Percentiles rank a stretch among this genome's conserved stretches.
Conservation (phyloP, 2,888 invertebrate genomes). For the Osmoderma eremita region DNA sequence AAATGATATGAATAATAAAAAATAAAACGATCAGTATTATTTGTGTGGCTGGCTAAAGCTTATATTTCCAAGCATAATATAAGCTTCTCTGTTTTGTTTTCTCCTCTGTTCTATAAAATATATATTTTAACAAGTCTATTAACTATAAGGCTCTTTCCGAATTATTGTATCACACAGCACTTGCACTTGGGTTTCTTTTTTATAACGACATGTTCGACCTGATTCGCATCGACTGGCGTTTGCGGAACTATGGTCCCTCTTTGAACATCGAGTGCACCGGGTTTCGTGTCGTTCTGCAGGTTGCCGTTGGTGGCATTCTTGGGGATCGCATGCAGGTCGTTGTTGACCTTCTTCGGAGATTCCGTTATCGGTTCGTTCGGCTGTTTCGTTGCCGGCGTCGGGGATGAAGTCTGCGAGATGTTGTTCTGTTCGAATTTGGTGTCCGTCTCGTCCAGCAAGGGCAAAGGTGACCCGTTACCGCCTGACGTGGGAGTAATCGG, state of each 20-base stretch:
- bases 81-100: conserved; percentile 37
- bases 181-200: conserved; percentile 96
- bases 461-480: conserved; percentile 66
- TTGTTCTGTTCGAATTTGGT: conserved; percentile 49
- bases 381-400: conserved; percentile 47
- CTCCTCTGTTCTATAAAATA: conserved; percentile 46
- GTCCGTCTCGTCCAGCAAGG: conserved; percentile 65
- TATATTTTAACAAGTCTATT: conserved; percentile 55
- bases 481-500: conserved; percentile 81
- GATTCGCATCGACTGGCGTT: conserved; percentile 74
- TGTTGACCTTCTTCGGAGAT: conserved; percentile 59
- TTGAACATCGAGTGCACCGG: conserved; percentile 72
- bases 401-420: conserved; percentile 40
- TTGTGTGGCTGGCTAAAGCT: conserved; percentile 50
- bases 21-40: conserved; percentile 40
- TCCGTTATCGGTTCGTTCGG: conserved; percentile 56
- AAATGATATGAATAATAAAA: neutral
- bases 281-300: conserved; percentile 65
- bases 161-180: conserved; percentile 93
- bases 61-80: conserved; percentile 25
- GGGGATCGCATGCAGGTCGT: conserved; percentile 49
- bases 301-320: conserved; percentile 58
- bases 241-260: conserved; percentile 77
- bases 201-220: conserved; percentile 90
- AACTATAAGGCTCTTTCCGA: conserved; percentile 48